A percentile compares a stretch with the other conserved stretches of the same genome.
phyloP scores from a whole-genome alignment of 2,888 invertebrate genomes.

The Xylota sylvarum region DNA sequence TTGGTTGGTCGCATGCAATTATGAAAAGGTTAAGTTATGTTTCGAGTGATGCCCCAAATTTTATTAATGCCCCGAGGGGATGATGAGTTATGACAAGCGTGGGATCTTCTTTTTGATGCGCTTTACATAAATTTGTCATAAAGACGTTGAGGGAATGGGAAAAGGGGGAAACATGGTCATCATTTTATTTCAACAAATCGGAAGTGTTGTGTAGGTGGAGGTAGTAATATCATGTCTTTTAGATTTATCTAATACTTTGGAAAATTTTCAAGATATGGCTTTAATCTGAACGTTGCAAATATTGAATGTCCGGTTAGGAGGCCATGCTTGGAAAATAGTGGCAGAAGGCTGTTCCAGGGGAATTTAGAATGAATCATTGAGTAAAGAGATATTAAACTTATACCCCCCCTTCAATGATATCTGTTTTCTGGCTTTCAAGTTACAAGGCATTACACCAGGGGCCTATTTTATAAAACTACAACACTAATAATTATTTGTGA shows the following conservation, averaged over 20 bases:
- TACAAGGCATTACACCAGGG: too few species aligned
- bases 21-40: slow-evolving; percentile 26
- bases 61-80: neutral
- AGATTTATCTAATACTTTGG: neutral
- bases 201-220: neutral
- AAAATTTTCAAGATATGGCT: neutral
- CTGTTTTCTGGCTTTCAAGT: too few species aligned
- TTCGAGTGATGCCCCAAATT: slow-evolving; percentile 26
- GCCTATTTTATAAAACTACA: too few species aligned
- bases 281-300: too few species aligned
- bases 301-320: too few species aligned
- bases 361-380: too few species aligned
- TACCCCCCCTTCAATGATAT: too few species aligned
- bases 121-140: neutral
- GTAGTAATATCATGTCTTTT: too few species aligned
- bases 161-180: neutral
- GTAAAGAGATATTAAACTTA: too few species aligned
- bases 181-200: neutral
- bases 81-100: slow-evolving; percentile 41
- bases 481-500: too few species aligned
- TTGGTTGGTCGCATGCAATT: slow-evolving; percentile 33
- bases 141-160: neutral
- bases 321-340: too few species aligned
- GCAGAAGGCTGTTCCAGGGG: too few species aligned
- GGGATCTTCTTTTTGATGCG: slow-evolving; percentile 21